Base-by-base conservation (phyloP, 2,797 vertebrate species). In the Pipistrellus pipistrellus region DNA sequence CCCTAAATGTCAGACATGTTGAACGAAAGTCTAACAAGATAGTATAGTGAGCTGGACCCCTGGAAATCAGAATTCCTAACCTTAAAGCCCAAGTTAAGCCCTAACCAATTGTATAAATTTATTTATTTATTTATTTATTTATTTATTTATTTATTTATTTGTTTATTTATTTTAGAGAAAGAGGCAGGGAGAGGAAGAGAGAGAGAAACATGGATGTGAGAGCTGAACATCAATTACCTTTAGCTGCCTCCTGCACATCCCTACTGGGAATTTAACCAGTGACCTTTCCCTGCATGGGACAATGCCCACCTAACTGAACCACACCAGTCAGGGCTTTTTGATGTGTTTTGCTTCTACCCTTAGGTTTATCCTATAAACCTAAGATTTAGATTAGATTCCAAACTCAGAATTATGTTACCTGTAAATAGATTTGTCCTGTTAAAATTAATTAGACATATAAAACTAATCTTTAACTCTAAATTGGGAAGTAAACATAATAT, bases 11-110 rank as follows among this genome's bases (percentile, higher is more conserved):
- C 10, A 75, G 59, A 27, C 4, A 66, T 32, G 35, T 81, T 91
- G 55, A 69, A 57, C 38, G 6, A 76, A 84, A 90, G 27, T 8
- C 35, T 4, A 46, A 13, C 68, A 57, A 46, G 7, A 32, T 15
- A 87, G 55, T 11, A 25, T 77, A 90, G 59, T 55, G 32, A 69
- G 3, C 11, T n/a, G 14, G 15, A 71, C 4, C 66, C n/a, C 18
- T 38, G 20, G 69, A 95, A 91, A 78, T 93, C 41, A 89, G 15
- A 55, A 62, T 53, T 85, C 59, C 18, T 85, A 55, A 72, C 62
- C 44, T 72, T 75, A 78, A 78, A 55, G 10, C 17, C 48, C 14
- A 77, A 51, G 9, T 30, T 44, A 35, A 62, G 3, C 4, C 30
- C 15, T 30, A 20, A 23, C 2, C 1, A 21, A 4, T n/a, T 73